Conservation (phyloP, 2,113 vertebrate genomes). For the Vulpes lagopus region DNA sequence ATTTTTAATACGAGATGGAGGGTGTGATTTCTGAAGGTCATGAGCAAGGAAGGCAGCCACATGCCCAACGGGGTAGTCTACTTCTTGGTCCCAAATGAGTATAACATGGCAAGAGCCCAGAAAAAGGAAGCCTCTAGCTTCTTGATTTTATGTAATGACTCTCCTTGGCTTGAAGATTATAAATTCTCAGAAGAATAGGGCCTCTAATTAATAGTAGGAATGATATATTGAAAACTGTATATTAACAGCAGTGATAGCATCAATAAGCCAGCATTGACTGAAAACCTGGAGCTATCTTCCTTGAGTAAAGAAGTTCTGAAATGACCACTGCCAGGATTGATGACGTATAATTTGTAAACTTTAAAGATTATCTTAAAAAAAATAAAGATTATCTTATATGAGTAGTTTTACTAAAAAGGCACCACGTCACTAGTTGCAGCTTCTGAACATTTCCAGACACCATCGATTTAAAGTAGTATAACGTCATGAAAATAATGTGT, state of each 20-base stretch:
- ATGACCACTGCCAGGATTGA: not conserved
- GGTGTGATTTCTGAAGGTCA: conserved; percentile 20
- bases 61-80: not conserved
- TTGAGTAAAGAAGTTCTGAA: conserved; percentile 13
- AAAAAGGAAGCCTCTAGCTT: not conserved
- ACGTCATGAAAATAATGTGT: not conserved
- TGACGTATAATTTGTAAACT: conserved; percentile 12
- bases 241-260: not conserved
- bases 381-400: not conserved
- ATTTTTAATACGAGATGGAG: conserved; percentile 27
- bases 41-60: not conserved
- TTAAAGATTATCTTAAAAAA: not conserved
- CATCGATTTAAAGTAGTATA: conserved; percentile 44
- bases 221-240: not conserved
- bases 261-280: not conserved
- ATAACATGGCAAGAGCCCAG: not conserved
- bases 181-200: not conserved
- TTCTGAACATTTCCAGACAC: conserved; percentile 15
- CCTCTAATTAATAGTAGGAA: conserved; percentile 48
- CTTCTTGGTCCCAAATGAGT: not conserved
- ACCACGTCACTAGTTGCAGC: conserved; percentile 5
- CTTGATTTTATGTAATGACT: conserved; percentile 32
- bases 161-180: conserved; percentile 8
- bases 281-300: not conserved
- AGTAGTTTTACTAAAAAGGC: conserved; percentile 24